These are phyloP conservation scores for Strongylocentrotus purpuratus DNA, from an alignment of 35 echinoderm and acorn worm species.

Conservation along the genomic window DNA sequence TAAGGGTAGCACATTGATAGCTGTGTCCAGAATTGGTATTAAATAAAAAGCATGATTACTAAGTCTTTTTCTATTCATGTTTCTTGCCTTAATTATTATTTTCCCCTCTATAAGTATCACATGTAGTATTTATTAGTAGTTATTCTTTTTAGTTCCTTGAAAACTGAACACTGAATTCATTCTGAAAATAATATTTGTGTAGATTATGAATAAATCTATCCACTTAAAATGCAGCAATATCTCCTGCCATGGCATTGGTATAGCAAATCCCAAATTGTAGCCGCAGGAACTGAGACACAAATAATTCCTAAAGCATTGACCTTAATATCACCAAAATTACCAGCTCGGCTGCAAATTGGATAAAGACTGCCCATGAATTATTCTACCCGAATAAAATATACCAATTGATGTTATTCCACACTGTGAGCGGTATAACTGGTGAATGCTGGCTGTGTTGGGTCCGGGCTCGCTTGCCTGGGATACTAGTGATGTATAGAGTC, in stretches of 20 bases:
- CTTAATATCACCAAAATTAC: slow-evolving; percentile 19
- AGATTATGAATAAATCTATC: neutral
- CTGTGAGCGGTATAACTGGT: neutral
- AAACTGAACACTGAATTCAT: neutral
- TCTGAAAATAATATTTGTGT: neutral
- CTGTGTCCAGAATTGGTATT: too few relatives aligned
- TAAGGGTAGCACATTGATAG: too few relatives aligned
- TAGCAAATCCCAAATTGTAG: neutral
- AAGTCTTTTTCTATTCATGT: too few relatives aligned
- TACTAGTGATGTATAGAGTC: neutral
- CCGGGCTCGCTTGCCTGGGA: neutral
- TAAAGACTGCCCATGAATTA: slow-evolving; percentile 19
- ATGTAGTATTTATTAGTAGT: too few relatives aligned
- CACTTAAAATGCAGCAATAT: neutral
- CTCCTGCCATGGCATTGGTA: neutral
- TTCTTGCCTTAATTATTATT: too few relatives aligned
- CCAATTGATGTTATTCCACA: slow-evolving; percentile 24
- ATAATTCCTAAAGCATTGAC: slow-evolving; percentile 11
- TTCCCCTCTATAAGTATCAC: too few relatives aligned
- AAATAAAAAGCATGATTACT: too few relatives aligned
- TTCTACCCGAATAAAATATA: slow-evolving; percentile 24
- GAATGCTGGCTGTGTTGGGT: neutral
- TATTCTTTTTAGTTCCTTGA: neutral
- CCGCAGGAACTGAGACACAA: neutral
- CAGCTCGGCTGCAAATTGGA: slow-evolving; percentile 2